Conservation (phyloP, 2,113 vertebrate species). For the Malurus alboscapulatus region DNA sequence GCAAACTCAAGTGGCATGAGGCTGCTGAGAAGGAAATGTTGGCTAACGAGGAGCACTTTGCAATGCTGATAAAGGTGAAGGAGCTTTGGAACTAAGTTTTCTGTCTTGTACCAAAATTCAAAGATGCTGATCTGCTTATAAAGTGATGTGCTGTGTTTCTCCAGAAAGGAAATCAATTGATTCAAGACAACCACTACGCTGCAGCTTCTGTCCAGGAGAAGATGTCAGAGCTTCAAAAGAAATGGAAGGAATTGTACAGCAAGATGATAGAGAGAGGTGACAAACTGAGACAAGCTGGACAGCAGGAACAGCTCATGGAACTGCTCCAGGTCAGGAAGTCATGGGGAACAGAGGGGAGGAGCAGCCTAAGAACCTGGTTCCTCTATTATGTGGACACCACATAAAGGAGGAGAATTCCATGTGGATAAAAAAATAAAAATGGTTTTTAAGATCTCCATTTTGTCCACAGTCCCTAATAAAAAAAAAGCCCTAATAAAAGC, state of each 20-base stretch:
- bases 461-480: not conserved
- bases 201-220: constrained; percentile 69
- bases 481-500: not conserved
- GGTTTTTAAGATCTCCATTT: not conserved
- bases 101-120: not conserved
- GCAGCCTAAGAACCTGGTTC: not conserved
- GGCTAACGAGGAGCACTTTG: constrained; percentile 77
- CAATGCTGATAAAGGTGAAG: constrained; percentile 77
- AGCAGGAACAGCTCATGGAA: constrained; percentile 87
- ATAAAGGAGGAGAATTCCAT: not conserved
- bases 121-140: not conserved
- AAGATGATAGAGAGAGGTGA: constrained; percentile 83
- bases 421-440: not conserved
- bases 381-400: not conserved
- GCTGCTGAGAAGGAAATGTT: constrained; percentile 82
- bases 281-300: constrained; percentile 82
- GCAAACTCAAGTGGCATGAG: constrained; percentile 82
- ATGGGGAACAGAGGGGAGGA: not conserved
- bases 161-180: constrained; percentile 79
- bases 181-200: constrained; percentile 67
- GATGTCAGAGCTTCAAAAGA: constrained; percentile 70
- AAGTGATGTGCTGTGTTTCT: not conserved
- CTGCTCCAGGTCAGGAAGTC: constrained; percentile 79
- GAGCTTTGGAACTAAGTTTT: not conserved
- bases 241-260: constrained; percentile 78